Percentiles rank a stretch among this genome's conserved stretches.
phyloP scores from a whole-genome alignment of 2,113 vertebrate species.

The Otis tarda region DNA sequence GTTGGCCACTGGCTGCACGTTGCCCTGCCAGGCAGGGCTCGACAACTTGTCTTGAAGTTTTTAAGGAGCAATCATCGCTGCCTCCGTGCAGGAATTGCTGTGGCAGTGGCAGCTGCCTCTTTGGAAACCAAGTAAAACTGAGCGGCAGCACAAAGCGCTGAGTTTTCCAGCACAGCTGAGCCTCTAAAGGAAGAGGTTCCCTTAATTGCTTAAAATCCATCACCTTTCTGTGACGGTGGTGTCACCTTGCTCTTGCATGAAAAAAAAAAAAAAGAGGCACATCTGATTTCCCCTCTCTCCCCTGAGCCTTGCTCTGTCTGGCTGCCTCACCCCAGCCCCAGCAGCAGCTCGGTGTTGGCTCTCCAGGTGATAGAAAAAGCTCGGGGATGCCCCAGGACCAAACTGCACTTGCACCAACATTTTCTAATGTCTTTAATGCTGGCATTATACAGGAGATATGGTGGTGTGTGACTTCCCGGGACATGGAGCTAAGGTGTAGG shows the following conservation, averaged over 20 bases:
- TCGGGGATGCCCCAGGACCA: background rate
- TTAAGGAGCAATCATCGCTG: background rate
- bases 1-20: fast-evolving
- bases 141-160: background rate
- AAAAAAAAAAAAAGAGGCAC: background rate
- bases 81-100: background rate
- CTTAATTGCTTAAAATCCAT: conserved; percentile 29
- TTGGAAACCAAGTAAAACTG: background rate
- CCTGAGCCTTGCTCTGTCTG: background rate
- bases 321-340: background rate
- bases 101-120: background rate
- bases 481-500: fast-evolving
- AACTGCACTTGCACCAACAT: fast-evolving
- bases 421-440: background rate
- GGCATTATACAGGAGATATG: fast-evolving
- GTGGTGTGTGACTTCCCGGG: fast-evolving
- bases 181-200: background rate
- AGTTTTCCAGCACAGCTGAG: background rate
- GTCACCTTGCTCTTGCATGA: background rate
- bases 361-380: fast-evolving
- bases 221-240: background rate
- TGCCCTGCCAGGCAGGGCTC: background rate
- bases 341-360: background rate
- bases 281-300: background rate
- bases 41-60: background rate